Evolutionary conservation across 2,113 vertebrate species (phyloP).

Genomic region (Hippocampus zosterae): DNA sequence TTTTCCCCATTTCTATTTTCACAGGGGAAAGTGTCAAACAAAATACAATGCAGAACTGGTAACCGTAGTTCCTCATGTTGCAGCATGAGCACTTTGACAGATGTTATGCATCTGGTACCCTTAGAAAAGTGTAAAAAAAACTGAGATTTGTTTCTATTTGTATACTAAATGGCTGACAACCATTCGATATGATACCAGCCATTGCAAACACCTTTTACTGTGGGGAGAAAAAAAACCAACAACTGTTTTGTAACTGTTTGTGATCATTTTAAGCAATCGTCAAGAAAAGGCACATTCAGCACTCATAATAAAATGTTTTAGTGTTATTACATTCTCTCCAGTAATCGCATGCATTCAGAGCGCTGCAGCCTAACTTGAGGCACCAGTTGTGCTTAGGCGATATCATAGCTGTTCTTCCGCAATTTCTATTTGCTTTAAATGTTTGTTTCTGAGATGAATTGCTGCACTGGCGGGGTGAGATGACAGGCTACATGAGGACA

Average conservation of each 20-base stretch:
- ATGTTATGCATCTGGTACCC: background rate
- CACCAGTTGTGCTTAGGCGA: constrained; percentile 42
- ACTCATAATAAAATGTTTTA: constrained; percentile 54
- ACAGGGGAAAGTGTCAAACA: background rate
- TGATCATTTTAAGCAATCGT: constrained; percentile 52
- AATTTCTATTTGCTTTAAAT: constrained; percentile 75
- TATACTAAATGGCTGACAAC: constrained; percentile 67
- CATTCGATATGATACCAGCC: constrained; percentile 34
- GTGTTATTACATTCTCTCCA: constrained; percentile 58
- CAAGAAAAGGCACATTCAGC: constrained; percentile 40
- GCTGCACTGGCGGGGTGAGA: constrained; percentile 71
- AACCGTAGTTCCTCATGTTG: background rate
- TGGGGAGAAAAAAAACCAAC: constrained; percentile 24
- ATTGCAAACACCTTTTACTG: constrained; percentile 27
- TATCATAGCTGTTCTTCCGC: constrained; percentile 49
- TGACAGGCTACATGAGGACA: constrained; percentile 87
- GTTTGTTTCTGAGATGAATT: constrained; percentile 82
- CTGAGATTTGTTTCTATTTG: constrained; percentile 75
- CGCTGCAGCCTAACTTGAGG: constrained; percentile 60
- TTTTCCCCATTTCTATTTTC: background rate
- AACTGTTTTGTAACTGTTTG: constrained; percentile 42
- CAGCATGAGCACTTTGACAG: background rate
- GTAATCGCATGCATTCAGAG: constrained; percentile 61
- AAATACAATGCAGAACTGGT: background rate
- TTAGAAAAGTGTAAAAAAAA: constrained; percentile 63